A percentile compares a stretch with the other conserved stretches of the same genome.
These are phyloP conservation scores for Lobophora halterata DNA, from an alignment of 2,888 invertebrate species.

Conservation along the genomic window DNA sequence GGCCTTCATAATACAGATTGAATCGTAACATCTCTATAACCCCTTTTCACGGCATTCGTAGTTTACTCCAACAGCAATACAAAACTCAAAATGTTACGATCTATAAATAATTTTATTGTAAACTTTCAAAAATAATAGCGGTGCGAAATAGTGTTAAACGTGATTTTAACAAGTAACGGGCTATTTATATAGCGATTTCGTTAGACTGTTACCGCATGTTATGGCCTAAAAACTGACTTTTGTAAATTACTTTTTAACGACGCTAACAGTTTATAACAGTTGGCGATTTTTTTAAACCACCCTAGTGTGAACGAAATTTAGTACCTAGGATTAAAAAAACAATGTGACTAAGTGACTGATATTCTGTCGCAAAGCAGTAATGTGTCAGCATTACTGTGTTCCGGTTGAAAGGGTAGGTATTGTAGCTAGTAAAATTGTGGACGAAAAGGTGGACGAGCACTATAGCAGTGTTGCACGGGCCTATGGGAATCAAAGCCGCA, in stretches of 20 bases:
- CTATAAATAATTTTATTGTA: conserved; percentile 25
- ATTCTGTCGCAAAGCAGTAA: too few relatives aligned
- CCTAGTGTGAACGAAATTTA: too few relatives aligned
- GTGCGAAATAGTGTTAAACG: conserved; percentile 19
- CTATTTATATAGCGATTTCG: conserved; percentile 19
- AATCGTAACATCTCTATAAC: conserved; percentile 4
- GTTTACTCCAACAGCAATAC: conserved; percentile 33
- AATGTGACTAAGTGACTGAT: too few relatives aligned
- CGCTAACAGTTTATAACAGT: too few relatives aligned
- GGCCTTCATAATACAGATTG: background rate
- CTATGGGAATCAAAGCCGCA: too few relatives aligned
- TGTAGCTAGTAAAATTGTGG: too few relatives aligned
- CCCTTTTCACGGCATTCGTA: conserved; percentile 32
- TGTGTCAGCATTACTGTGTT: too few relatives aligned
- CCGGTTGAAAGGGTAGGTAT: too few relatives aligned
- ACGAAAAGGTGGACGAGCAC: too few relatives aligned
- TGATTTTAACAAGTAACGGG: conserved; percentile 19
- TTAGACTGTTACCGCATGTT: conserved; percentile 29
- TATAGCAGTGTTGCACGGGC: too few relatives aligned
- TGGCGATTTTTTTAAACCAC: too few relatives aligned
- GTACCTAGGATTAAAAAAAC: too few relatives aligned
- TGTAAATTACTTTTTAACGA: conserved; percentile 32
- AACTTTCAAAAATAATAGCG: conserved; percentile 25
- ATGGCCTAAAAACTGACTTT: conserved; percentile 37
- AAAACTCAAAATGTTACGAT: conserved; percentile 22